A percentile compares a stretch with the other conserved stretches of the same genome.
phyloP scores from a whole-genome alignment of 2,113 vertebrate species.

The Poicephalus gulielmi region DNA sequence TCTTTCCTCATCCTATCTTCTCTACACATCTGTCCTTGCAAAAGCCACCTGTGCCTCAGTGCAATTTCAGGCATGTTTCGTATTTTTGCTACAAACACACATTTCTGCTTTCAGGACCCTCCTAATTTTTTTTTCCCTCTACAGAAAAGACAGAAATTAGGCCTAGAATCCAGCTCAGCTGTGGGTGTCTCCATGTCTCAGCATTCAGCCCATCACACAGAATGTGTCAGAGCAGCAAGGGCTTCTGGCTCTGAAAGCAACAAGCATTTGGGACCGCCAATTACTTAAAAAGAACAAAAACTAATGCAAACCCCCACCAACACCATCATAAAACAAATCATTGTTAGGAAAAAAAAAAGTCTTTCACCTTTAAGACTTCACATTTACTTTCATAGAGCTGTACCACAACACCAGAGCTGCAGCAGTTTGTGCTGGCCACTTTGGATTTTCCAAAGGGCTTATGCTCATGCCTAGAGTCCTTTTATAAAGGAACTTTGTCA shows the following conservation, averaged over 20 bases:
- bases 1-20: background rate
- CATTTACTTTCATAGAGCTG: background rate
- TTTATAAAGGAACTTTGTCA: background rate
- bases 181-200: background rate
- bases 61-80: background rate
- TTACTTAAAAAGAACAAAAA: background rate
- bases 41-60: background rate
- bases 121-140: background rate
- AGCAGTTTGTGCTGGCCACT: background rate
- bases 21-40: background rate
- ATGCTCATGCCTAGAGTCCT: background rate
- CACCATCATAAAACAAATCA: background rate
- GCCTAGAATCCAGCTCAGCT: background rate
- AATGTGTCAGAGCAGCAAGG: accelerated
- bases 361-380: background rate
- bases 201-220: background rate
- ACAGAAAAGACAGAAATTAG: background rate
- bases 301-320: background rate
- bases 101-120: background rate
- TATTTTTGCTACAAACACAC: background rate
- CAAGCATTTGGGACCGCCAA: background rate
- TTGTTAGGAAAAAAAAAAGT: background rate
- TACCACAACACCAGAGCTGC: background rate
- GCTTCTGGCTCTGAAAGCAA: background rate
- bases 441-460: background rate